These are phyloP conservation scores for Microhierax caerulescens DNA, from an alignment of 2,797 vertebrate genomes.

Conservation along the genomic window DNA sequence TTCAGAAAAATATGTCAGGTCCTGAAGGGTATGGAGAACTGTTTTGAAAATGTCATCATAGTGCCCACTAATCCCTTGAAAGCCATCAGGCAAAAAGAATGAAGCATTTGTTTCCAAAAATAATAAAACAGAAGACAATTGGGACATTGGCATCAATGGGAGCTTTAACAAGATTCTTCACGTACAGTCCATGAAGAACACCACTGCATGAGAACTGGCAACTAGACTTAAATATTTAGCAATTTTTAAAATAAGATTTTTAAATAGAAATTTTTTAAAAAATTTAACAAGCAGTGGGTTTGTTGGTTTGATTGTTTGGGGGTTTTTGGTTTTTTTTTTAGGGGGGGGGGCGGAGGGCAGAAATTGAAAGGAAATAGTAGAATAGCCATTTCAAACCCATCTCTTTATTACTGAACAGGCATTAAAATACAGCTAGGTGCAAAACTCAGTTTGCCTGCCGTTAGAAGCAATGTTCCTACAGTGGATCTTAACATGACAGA, in stretches of 20 bases:
- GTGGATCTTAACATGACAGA: not conserved
- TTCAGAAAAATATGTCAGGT: not conserved
- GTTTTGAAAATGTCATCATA: not conserved
- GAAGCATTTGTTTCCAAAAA: not conserved
- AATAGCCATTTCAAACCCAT: not conserved
- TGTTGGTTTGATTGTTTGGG: too few relatives aligned
- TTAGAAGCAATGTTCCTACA: not conserved
- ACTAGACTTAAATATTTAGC: not conserved
- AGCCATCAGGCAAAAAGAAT: not conserved
- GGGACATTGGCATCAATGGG: not conserved
- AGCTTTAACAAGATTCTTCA: not conserved
- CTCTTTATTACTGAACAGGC: not conserved
- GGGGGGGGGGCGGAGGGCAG: too few relatives aligned
- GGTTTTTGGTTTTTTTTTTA: not conserved
- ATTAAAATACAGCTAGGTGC: not conserved
- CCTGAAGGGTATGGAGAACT: not conserved
- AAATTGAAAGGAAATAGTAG: not conserved
- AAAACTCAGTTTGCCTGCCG: not conserved
- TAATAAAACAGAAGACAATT: not conserved
- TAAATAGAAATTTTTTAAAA: too few relatives aligned
- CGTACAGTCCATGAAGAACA: not conserved
- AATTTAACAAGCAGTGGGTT: too few relatives aligned
- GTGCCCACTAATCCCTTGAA: not conserved
- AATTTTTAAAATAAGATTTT: too few relatives aligned
- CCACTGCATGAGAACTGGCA: not conserved